Base-by-base conservation (phyloP, 2,113 vertebrate species). In the Pterocles orientalis region DNA sequence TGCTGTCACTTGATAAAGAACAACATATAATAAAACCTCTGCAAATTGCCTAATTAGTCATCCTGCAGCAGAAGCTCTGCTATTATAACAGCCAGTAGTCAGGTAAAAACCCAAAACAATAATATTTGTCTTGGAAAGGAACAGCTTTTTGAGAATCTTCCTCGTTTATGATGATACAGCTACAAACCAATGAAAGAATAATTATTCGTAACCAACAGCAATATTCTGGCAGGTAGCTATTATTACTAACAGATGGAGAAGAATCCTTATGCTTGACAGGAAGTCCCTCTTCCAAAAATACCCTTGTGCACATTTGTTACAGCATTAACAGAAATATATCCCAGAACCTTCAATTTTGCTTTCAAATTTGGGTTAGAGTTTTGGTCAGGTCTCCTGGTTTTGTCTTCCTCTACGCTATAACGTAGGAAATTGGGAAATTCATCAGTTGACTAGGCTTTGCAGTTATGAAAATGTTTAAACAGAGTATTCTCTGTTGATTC, bases 1-100 rank as follows among this genome's bases (percentile, higher is more conserved):
- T 97, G 97, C 93, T 95, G 91, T 95, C 76, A 94, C 90, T 97
- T 97, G 98, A 98, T 98, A 98, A 98, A 95, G 86, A 97, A 95
- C 86, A 96, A 91, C 79, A 82, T 70, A 88, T 43, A 81, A 96
- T 96, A 97, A 97, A 98, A 97, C 56, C 92, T 86, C 70, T 43
- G 47, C 94, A 96, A 97, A 97, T 94, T 64, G 92, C 75, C 92
- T 98, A 95, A 97, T 98, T 98, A 98, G 71, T 92, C 84, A 97
- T 96, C 95, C 97, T 93, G 83, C 39, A 71, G 73, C 53, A 45
- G 95, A 91, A 88, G 45, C 24, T 90, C 25, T 90, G 26, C 70
- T 82, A 71, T 81, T 92, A 36, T 78, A 95, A 95, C 86, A 97
- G 75, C 89, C 96, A 96, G 90, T 95, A 97, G 98, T 97, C 94